Percentiles rank a stretch among this genome's conserved stretches.
Conservation (phyloP, 92 coral and sea anemone species). For the Montipora capitata region DNA sequence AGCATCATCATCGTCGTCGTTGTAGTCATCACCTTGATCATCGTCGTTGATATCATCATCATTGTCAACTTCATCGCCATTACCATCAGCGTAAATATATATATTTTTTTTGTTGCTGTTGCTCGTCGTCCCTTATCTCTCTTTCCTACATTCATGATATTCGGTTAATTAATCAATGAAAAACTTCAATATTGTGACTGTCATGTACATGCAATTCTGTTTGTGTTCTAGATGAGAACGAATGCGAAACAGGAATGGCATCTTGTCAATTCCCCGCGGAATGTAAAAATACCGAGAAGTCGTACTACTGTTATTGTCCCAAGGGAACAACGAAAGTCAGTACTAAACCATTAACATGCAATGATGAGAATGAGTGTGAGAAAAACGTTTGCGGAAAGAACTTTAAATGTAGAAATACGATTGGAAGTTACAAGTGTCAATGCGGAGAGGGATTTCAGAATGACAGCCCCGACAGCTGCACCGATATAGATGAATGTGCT, state of each 20-base stretch:
- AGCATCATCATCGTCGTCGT: neutral
- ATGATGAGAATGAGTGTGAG: slow-evolving; percentile 21
- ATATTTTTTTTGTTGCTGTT: no score
- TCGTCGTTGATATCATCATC: no score
- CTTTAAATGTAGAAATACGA: neutral
- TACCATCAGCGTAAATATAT: no score
- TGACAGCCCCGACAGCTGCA: slow-evolving; percentile 6
- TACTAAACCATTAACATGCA: neutral
- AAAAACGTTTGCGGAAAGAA: neutral
- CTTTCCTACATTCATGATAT: no score
- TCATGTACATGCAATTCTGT: no score
- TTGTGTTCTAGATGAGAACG: slow-evolving; percentile 37
- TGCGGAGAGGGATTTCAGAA: slow-evolving; percentile 57
- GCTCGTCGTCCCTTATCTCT: no score
- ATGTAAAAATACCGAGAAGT: neutral
- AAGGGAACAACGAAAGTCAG: neutral
- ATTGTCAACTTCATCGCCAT: no score
- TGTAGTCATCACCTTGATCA: no score
- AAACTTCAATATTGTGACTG: no score
- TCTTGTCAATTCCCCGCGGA: slow-evolving; percentile 1
- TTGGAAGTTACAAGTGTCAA: slow-evolving; percentile 37
- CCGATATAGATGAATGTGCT: neutral
- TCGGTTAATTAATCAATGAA: no score
- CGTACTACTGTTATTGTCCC: slow-evolving; percentile 18
- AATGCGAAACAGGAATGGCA: slow-evolving; percentile 35